A percentile compares a stretch with the other conserved stretches of the same genome.
Evolutionary conservation across 1,140 invertebrate species (phyloP).

Genomic region (Dinoponera quadriceps): DNA sequence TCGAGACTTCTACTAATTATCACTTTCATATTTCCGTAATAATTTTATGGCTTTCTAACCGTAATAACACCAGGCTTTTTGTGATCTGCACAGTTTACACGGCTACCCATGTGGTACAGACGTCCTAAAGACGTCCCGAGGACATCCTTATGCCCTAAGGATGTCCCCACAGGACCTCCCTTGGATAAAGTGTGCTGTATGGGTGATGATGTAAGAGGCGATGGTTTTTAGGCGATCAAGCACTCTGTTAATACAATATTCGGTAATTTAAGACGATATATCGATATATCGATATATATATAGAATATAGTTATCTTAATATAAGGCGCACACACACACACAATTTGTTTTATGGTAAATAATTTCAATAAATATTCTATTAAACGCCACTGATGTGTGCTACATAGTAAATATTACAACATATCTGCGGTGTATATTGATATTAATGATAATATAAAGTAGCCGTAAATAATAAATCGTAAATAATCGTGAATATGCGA

Average conservation of each 20-base stretch:
- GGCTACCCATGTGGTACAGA: too few relatives aligned
- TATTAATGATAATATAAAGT: conserved; percentile 66
- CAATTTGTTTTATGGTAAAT: conserved; percentile 52
- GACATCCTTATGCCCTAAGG: too few relatives aligned
- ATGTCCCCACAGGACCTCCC: too few relatives aligned
- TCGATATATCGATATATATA: too few relatives aligned
- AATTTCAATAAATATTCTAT: conserved; percentile 79
- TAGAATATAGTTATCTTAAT: too few relatives aligned
- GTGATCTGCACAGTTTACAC: too few relatives aligned
- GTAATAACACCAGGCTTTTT: not conserved
- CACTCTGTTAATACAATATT: too few relatives aligned
- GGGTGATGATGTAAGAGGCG: too few relatives aligned
- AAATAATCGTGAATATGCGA: conserved; percentile 63
- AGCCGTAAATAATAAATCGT: conserved; percentile 67
- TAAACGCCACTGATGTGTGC: conserved; percentile 76
- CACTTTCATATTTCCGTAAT: not conserved
- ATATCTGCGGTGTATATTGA: conserved; percentile 68
- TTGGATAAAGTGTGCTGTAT: too few relatives aligned
- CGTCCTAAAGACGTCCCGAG: too few relatives aligned
- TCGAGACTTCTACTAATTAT: not conserved
- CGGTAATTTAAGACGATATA: too few relatives aligned
- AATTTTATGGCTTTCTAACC: not conserved
- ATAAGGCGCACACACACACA: not conserved
- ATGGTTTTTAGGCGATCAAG: too few relatives aligned
- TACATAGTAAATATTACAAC: conserved; percentile 77